Percentiles rank a stretch among this genome's conserved stretches.
These are phyloP conservation scores for Rostratula benghalensis DNA, from an alignment of 2,113 vertebrate genomes.

Conservation along the genomic window DNA sequence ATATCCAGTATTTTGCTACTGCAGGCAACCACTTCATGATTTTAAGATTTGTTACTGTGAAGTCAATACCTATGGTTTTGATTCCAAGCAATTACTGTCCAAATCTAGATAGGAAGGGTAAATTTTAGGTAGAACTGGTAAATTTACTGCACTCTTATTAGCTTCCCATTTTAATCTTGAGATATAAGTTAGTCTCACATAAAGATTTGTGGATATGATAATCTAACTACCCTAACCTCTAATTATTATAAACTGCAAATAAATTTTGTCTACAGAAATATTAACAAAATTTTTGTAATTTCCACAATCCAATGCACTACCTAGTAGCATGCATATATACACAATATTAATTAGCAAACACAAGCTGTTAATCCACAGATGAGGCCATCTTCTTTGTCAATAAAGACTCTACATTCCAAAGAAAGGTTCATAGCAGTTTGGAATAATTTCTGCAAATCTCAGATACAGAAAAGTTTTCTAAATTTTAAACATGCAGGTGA, in stretches of 20 bases:
- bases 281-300: background rate
- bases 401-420: background rate
- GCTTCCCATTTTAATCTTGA: background rate
- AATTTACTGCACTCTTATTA: background rate
- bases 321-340: background rate
- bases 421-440: background rate
- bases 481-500: background rate
- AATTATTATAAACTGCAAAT: background rate
- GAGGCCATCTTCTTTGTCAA: background rate
- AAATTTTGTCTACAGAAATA: background rate
- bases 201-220: background rate
- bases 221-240: background rate
- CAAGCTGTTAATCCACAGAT: background rate
- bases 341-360: background rate
- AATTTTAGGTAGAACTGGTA: background rate
- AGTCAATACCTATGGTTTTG: background rate
- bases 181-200: background rate
- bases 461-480: background rate
- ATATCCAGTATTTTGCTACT: background rate
- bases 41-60: background rate
- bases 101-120: background rate
- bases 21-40: background rate
- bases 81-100: background rate
- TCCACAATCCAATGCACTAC: background rate
- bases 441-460: background rate